Percentiles rank a stretch among this genome's conserved stretches.
phyloP scores from a whole-genome alignment of 2,797 vertebrate species.

The Neosilurus mollespiculum region DNA sequence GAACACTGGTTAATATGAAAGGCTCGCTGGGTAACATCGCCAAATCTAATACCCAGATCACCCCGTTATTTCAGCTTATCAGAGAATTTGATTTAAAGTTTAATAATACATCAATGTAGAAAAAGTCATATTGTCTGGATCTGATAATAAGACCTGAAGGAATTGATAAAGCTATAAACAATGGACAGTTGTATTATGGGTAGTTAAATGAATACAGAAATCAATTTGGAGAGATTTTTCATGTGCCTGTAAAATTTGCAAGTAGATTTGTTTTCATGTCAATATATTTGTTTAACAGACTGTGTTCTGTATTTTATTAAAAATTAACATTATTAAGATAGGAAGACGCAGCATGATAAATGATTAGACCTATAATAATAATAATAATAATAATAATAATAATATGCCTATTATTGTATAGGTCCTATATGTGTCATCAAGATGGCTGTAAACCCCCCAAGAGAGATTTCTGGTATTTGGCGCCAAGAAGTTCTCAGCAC shows the following conservation, averaged over 20 bases:
- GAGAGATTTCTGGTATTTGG: too few species aligned
- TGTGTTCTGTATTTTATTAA: neutral
- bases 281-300: neutral
- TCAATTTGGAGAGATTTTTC: neutral
- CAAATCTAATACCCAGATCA: slow-evolving; percentile 51
- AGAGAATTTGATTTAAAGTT: slow-evolving; percentile 18
- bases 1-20: slow-evolving; percentile 64
- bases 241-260: neutral
- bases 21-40: slow-evolving; percentile 58
- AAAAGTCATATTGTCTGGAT: slow-evolving; percentile 8
- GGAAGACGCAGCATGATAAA: neutral
- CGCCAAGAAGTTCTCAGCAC: too few species aligned
- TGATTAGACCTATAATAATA: too few species aligned
- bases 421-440: too few species aligned
- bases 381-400: too few species aligned
- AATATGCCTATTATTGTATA: too few species aligned
- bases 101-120: neutral
- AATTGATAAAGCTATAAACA: slow-evolving; percentile 11
- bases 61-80: slow-evolving; percentile 55
- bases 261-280: neutral
- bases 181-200: neutral
- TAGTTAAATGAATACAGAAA: neutral
- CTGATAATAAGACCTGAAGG: slow-evolving; percentile 15
- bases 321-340: neutral
- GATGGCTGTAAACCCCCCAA: too few species aligned